Evolutionary conservation across 2,888 invertebrate species (phyloP).

Genomic region (Diloba caeruleocephala): DNA sequence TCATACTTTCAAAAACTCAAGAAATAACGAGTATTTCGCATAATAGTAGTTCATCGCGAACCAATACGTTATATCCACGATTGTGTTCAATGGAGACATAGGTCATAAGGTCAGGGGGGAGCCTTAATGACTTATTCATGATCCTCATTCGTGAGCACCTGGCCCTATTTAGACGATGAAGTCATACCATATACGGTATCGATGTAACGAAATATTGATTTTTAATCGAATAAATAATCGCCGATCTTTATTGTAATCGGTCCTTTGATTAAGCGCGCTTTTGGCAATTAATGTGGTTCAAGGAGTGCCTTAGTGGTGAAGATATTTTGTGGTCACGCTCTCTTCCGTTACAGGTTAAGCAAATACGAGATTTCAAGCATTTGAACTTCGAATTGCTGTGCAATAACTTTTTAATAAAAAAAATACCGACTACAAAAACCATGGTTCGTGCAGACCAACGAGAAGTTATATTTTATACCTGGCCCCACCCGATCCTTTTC

Average conservation of each 20-base stretch:
- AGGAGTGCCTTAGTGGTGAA: constrained; percentile 31
- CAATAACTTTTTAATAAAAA: no score
- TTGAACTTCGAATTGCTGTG: neutral
- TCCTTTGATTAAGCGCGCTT: constrained; percentile 50
- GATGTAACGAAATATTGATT: constrained; percentile 47
- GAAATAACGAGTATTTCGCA: constrained; percentile 48
- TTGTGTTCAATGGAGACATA: constrained; percentile 70
- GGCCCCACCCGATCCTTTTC: no score
- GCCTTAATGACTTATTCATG: constrained; percentile 81
- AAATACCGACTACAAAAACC: no score
- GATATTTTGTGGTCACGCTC: constrained; percentile 36
- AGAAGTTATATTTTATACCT: no score
- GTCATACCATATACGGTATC: constrained; percentile 45
- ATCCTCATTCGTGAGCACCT: constrained; percentile 66
- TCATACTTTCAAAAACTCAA: constrained; percentile 51
- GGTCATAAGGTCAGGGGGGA: constrained; percentile 73
- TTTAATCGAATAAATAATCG: constrained; percentile 40
- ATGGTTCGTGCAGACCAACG: no score
- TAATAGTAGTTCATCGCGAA: constrained; percentile 39
- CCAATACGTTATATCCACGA: constrained; percentile 55
- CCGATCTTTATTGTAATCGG: constrained; percentile 42
- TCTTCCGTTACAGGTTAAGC: constrained; percentile 30
- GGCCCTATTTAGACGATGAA: constrained; percentile 51
- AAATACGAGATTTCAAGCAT: constrained; percentile 17
- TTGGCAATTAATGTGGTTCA: constrained; percentile 47